phyloP scores from a whole-genome alignment of 2,797 vertebrate species.

The Melanotaenia trifasciata region DNA sequence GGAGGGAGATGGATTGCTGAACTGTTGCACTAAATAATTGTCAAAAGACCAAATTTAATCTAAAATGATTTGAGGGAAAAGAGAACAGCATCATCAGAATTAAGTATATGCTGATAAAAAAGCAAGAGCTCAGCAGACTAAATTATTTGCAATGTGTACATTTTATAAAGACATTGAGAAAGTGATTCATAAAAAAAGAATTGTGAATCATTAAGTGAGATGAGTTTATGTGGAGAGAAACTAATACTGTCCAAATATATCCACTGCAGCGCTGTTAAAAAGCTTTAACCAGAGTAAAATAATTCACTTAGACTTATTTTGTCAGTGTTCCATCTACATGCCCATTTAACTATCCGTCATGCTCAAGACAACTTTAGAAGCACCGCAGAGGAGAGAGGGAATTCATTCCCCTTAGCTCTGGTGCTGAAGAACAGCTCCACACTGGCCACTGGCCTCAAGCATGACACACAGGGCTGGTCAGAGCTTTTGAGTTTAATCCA shows the following conservation, averaged over 20 bases:
- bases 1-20: slow-evolving; percentile 8
- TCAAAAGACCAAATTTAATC: slow-evolving; percentile 20
- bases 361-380: background rate
- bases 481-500: background rate
- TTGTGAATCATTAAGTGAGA: background rate
- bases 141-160: background rate
- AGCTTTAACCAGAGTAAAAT: background rate
- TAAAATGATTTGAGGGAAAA: background rate
- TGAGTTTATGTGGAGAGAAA: slow-evolving; percentile 6
- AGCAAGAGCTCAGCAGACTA: background rate
- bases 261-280: background rate
- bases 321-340: background rate
- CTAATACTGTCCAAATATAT: background rate
- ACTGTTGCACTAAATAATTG: slow-evolving; percentile 23
- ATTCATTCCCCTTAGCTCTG: slow-evolving; percentile 24
- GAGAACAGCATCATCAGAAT: background rate
- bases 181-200: slow-evolving; percentile 4
- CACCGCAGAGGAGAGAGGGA: slow-evolving; percentile 5
- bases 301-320: background rate
- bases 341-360: background rate
- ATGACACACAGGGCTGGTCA: slow-evolving; percentile 22
- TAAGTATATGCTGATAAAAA: background rate
- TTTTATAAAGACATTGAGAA: background rate
- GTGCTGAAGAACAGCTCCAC: slow-evolving; percentile 76
- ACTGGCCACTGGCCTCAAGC: slow-evolving; percentile 21